phyloP scores from a whole-genome alignment of 2,888 invertebrate species.

The Colletes collaris region DNA sequence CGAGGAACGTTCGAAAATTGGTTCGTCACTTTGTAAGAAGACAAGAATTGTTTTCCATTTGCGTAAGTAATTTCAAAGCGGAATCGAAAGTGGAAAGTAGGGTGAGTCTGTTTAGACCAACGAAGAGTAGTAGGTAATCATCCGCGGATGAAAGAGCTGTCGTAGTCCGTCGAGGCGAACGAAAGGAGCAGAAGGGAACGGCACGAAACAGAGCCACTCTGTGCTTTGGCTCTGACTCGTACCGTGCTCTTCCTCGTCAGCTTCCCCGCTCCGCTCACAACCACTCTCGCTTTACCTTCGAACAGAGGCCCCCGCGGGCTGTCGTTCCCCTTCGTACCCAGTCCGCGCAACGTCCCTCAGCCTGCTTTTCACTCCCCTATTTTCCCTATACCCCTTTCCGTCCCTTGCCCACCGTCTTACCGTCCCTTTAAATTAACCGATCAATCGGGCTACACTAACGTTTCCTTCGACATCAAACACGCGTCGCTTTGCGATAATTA shows the following conservation, averaged over 20 bases:
- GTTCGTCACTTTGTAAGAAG: slow-evolving; percentile 48
- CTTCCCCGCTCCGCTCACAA: slow-evolving; percentile 57
- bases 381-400: slow-evolving; percentile 58
- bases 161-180: slow-evolving; percentile 78
- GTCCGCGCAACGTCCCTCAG: slow-evolving; percentile 63
- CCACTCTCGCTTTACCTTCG: slow-evolving; percentile 52
- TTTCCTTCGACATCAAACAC: slow-evolving; percentile 79
- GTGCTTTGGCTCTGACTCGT: slow-evolving; percentile 72
- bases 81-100: slow-evolving; percentile 58
- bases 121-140: slow-evolving; percentile 79
- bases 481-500: slow-evolving; percentile 79
- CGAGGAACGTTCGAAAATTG: background rate
- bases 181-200: slow-evolving; percentile 68
- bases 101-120: slow-evolving; percentile 64
- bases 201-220: slow-evolving; percentile 67
- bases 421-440: slow-evolving; percentile 81
- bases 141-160: slow-evolving; percentile 83
- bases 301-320: slow-evolving; percentile 51
- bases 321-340: slow-evolving; percentile 64
- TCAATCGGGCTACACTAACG: slow-evolving; percentile 77
- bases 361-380: slow-evolving; percentile 35
- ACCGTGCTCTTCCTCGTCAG: slow-evolving; percentile 60
- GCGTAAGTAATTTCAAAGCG: slow-evolving; percentile 74
- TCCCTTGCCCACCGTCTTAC: slow-evolving; percentile 64
- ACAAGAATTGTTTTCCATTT: slow-evolving; percentile 77